phyloP scores from a whole-genome alignment of 2,113 vertebrate species.

The Epinephelus moara region DNA sequence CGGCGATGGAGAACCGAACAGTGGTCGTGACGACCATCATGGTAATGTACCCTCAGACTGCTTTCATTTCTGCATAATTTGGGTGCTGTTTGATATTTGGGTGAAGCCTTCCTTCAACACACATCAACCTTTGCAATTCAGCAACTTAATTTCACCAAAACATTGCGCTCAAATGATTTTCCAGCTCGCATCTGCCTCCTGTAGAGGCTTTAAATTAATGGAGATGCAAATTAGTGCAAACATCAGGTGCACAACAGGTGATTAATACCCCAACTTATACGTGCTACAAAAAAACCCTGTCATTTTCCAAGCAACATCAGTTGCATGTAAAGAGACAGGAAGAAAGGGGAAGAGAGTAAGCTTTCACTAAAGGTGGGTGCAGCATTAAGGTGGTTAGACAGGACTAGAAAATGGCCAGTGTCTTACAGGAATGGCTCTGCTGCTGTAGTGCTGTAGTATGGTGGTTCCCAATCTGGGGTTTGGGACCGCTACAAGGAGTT shows the following conservation, averaged over 20 bases:
- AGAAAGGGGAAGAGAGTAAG: not conserved
- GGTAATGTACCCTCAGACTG: slow-evolving; percentile 88
- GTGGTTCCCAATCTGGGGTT: not conserved
- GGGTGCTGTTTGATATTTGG: not conserved
- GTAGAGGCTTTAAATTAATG: not conserved
- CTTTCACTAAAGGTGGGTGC: not conserved
- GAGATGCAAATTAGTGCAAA: not conserved
- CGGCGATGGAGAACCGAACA: slow-evolving; percentile 94
- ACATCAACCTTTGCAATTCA: not conserved
- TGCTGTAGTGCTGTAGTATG: not conserved
- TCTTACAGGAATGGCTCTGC: not conserved
- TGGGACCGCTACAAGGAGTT: not conserved
- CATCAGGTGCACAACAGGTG: not conserved
- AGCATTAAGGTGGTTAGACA: no score
- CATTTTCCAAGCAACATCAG: not conserved
- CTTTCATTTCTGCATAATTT: slow-evolving; percentile 14
- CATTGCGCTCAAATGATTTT: not conserved
- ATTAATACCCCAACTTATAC: not conserved
- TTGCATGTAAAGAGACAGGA: no score
- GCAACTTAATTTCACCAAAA: slow-evolving; percentile 6
- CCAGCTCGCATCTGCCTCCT: not conserved
- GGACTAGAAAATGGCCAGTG: no score
- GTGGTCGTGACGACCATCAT: slow-evolving; percentile 98
- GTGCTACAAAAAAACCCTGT: not conserved
- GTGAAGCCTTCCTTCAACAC: not conserved